Base-by-base conservation (phyloP, 2,888 invertebrate genomes). In the Ashinkailepas kermadecensis region DNA sequence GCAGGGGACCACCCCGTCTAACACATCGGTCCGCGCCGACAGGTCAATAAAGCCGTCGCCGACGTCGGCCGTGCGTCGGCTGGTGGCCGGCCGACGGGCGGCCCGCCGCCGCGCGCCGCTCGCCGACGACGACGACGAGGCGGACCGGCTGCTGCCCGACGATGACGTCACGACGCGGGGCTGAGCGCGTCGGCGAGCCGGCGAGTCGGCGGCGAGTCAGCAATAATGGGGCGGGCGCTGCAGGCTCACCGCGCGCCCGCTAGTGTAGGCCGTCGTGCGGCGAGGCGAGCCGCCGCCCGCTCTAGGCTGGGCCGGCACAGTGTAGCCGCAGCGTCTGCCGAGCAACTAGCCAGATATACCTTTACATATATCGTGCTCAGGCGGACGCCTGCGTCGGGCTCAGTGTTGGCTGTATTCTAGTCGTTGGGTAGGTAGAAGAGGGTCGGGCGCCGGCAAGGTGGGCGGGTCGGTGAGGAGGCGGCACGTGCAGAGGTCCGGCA, bases 41-140 rank as follows among this genome's bases (percentile, higher is more conserved):
- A 74, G 74, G 74, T 74, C 74, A 74, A 56, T 56, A 54, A 54
- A 56, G 54, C 8, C 89, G 91, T 83, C 92, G 92, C 0, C 86
- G 92, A 0, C 86, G 92, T 0, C 93, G 92, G 85, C 89, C 90
- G 85, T 92, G 92, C 88, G 92, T 92, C 86, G 89, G 89, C 0
- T 92, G 92, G 0, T 92, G 91, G 86, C 88, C 90, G 85, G 91
- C 92, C 0, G 88, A 90, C 1, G 74, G 56, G 54, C 18, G 18
- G 18, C 15, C 18, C 74, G 54, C 10, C 74, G 74, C 56, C 74
- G 74, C 18, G 54, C 54, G 1, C 54, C 74, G 6, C 21, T 54
- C 74, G 54, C 74, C 74, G 74, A 21, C 74, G 74, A 74, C 21
- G 54, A 54, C 70, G 74, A 56, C 74, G 74, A 74, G 56, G 10